Evolutionary conservation across 92 coral and sea anemone genomes (phyloP).

Genomic region (Actinostola sp.): DNA sequence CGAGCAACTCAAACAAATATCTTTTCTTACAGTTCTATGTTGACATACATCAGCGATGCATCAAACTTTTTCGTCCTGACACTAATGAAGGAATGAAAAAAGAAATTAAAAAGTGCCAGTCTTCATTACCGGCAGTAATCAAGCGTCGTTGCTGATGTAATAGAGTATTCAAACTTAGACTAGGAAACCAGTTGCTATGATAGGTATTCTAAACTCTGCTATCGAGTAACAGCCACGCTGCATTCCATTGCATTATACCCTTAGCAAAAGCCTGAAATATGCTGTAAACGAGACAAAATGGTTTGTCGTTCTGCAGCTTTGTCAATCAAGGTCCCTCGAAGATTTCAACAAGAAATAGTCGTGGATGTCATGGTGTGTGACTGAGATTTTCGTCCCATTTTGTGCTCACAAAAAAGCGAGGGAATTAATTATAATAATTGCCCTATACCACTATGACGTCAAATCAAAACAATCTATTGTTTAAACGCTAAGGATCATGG

Average conservation of each 20-base stretch:
- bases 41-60: background rate
- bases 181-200: slow-evolving; percentile 1
- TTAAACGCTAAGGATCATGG: too few species aligned
- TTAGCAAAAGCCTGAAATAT: slow-evolving; percentile 48
- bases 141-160: background rate
- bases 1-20: too few species aligned
- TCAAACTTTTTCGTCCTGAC: background rate
- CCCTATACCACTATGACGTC: too few species aligned
- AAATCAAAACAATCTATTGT: too few species aligned
- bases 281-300: slow-evolving; percentile 15
- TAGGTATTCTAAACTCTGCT: slow-evolving; percentile 1
- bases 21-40: background rate
- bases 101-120: slow-evolving; percentile 33
- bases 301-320: slow-evolving; percentile 13
- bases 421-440: too few species aligned
- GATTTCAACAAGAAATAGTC: too few species aligned
- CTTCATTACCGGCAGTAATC: slow-evolving; percentile 35
- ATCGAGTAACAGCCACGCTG: slow-evolving; percentile 11
- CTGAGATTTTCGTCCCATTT: too few species aligned
- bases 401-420: too few species aligned
- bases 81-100: slow-evolving; percentile 10
- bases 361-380: too few species aligned
- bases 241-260: slow-evolving; percentile 26
- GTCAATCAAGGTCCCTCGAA: background rate
- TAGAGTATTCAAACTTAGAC: slow-evolving; percentile 12